These are phyloP conservation scores for Idaea aversata DNA, from an alignment of 2,888 invertebrate genomes.

Conservation along the genomic window DNA sequence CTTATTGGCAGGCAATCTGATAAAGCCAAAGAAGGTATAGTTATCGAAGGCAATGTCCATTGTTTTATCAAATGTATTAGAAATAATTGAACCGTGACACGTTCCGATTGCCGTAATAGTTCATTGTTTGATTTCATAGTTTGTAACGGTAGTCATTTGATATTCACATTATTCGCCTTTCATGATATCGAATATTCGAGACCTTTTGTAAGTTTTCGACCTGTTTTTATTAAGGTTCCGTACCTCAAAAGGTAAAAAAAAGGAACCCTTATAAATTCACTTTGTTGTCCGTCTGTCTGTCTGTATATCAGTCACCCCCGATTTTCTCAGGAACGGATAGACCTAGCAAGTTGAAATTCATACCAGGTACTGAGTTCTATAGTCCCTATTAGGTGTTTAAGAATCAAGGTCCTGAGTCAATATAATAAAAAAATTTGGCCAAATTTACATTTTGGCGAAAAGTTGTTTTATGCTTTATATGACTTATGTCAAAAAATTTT, in stretches of 20 bases:
- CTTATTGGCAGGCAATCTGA: neutral
- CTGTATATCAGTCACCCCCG: too few relatives aligned
- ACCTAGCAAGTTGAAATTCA: too few relatives aligned
- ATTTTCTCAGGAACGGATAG: too few relatives aligned
- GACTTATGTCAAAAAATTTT: too few relatives aligned
- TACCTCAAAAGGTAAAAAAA: neutral
- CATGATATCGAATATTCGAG: neutral
- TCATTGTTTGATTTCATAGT: constrained; percentile 20
- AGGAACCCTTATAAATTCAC: too few relatives aligned
- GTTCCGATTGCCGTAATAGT: constrained; percentile 19
- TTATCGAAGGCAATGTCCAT: constrained; percentile 9
- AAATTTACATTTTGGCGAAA: too few relatives aligned
- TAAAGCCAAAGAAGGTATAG: neutral
- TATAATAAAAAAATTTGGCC: too few relatives aligned
- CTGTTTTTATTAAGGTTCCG: neutral
- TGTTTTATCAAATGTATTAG: constrained; percentile 21
- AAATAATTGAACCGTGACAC: constrained; percentile 22
- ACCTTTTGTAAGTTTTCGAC: neutral
- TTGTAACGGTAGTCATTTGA: constrained; percentile 16
- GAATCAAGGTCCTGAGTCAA: too few relatives aligned
- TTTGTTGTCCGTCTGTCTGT: too few relatives aligned
- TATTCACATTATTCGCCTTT: neutral
- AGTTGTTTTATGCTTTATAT: too few relatives aligned
- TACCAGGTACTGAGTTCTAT: too few relatives aligned
- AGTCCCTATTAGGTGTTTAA: too few relatives aligned